Base-by-base conservation (phyloP, 1,140 invertebrate genomes). In the Ostrea denselamellosa region DNA sequence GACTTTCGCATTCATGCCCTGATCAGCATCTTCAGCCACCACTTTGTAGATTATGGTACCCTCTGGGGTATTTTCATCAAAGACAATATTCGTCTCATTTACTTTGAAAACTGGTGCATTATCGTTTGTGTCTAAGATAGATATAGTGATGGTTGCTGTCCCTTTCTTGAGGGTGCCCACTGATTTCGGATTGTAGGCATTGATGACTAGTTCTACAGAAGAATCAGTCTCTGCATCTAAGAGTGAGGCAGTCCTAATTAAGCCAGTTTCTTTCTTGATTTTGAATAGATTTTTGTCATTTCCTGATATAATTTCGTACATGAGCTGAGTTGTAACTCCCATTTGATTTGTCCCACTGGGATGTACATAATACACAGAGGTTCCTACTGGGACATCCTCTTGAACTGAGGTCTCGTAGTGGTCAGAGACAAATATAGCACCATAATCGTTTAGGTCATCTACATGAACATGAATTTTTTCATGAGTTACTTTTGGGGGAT, bases 1-100 rank as follows among this genome's bases (percentile, higher is more conserved):
- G 90, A 99, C 97, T 94, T 98, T 98, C 19, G 98, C 97, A 95
- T 99, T 99, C 92, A 99, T 98, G 1, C 97, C 98, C 5, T 97
- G 97, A 94, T 99, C 99, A 19, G 95, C 96, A 94, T 99, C 99
- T 81, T 96, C 96, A 0, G 98, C 98, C 22, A 96, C 96, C 0
- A 98, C 97, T 91, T 97, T 97, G 0, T 97, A 96, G 0, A 99
- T 97, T 5, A 96, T 96, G 0, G 97, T 97, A 0, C 98, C 98
- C 2, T 97, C 96, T 0, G 97, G 97, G 93, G 92, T 85, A 94
- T 99, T 99, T 95, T 99, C 98, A 85, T 97, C 96, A 12, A 96
- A 93, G 68, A 93, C 91, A 54, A 92, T 89, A 65, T 92, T 77
- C 5, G 90, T 90, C 58, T 91, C 89, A 68, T 83, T 89, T n/a